These are phyloP conservation scores for Zeugodacus cucurbitae DNA, from an alignment of 1,140 invertebrate genomes.

Conservation along the genomic window DNA sequence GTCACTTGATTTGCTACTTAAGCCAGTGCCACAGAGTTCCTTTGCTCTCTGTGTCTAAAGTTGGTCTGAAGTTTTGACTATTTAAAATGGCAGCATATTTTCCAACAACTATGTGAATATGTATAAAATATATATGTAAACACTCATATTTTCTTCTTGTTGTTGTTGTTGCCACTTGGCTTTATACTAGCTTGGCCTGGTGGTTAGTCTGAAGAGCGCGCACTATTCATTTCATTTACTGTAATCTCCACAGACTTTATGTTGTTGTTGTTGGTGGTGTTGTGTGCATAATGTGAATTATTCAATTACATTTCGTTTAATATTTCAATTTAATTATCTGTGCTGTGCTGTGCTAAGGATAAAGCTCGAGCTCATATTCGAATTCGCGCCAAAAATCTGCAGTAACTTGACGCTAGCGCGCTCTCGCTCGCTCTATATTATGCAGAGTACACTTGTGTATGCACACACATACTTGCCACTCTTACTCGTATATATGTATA, in stretches of 20 bases:
- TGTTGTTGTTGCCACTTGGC: not conserved
- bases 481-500: not conserved
- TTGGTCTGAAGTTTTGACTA: not conserved
- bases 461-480: not conserved
- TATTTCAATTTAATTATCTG: constrained; percentile 24
- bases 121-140: not conserved
- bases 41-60: too few species aligned
- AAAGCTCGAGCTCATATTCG: not conserved
- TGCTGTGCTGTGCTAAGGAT: not conserved
- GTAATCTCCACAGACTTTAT: not conserved
- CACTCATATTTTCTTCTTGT: not conserved
- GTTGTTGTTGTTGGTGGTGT: not conserved
- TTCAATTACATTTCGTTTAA: constrained; percentile 26
- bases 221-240: constrained; percentile 3
- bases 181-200: not conserved
- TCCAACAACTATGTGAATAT: not conserved
- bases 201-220: not conserved
- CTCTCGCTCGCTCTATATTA: not conserved
- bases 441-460: not conserved
- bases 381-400: not conserved
- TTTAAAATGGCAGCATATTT: not conserved
- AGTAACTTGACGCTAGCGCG: not conserved
- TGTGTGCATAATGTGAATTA: not conserved
- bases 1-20: not conserved
- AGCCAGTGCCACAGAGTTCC: not conserved